Evolutionary conservation across 2,888 invertebrate species (phyloP), one percentile per base, ranked within the genome.

Genomic region (Galerucella calmariensis): DNA sequence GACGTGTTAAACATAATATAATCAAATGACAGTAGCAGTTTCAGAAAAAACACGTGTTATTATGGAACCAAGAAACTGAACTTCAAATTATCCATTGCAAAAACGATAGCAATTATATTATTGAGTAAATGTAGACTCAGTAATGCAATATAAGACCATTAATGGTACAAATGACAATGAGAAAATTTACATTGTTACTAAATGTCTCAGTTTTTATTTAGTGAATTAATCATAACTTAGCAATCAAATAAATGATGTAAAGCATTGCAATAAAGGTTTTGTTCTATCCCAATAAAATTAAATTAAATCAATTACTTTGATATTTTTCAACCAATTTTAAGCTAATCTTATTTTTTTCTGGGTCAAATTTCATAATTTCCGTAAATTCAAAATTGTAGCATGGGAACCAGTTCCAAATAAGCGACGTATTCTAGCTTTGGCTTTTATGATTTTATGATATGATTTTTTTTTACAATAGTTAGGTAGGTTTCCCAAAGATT

Each of bases 221-320:
- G 14, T 48, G 48, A 48, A 48, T 14, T 14, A 14, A 48, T 46
- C 46, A 46, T 46, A 46, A 4, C 46, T 46, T 2, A 46, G 4
- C 46, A 46, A 46, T 12, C 3, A 14, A 48, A 48, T 48, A 1
- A 12, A 48, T 12, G 3, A 48, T 48, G 48, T 11, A 4, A 48
- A 48, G 5, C 2, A 14, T 48, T 41, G 35, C 35, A 41, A 8
- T 41, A 9, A 9, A 9, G 35, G 8, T 14, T 56, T 56, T 20
- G 16, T 56, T 56, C 20, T 9, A 56, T 56, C 10, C 16, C 11
- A 10, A 12, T 4, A 14, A 12, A 6, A 48, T 14, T 27, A 14
- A 48, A 48, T 20, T 56, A 56, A 56, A 56, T 56, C 56, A 56
- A 56, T 56, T 56, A 51, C n/a, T 51, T 51, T 51, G 8, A 51